These are phyloP conservation scores for Rhombomys opimus DNA, from an alignment of 2,113 vertebrate species.

Conservation along the genomic window DNA sequence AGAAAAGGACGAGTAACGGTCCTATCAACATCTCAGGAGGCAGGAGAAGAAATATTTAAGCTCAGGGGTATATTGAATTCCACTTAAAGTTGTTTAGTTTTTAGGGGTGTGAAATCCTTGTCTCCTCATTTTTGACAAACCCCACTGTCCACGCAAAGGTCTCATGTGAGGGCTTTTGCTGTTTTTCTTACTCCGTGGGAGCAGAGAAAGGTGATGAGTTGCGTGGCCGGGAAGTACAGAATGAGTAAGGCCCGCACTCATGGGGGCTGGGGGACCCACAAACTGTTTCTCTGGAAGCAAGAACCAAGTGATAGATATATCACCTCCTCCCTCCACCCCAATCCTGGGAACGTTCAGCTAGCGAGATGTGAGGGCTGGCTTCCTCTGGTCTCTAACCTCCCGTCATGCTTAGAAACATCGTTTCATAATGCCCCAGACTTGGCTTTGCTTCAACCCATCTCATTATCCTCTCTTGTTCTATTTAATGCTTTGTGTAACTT, in stretches of 20 bases:
- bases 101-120: background rate
- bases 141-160: background rate
- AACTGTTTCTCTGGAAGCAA: background rate
- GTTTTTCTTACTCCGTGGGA: constrained; percentile 24
- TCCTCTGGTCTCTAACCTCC: background rate
- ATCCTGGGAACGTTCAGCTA: background rate
- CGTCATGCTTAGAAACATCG: background rate
- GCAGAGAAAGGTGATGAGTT: background rate
- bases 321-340: background rate
- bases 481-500: background rate
- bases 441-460: background rate
- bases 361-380: background rate
- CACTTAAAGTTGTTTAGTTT: constrained; percentile 14
- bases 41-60: constrained; percentile 8
- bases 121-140: constrained; percentile 45
- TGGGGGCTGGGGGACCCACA: background rate
- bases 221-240: background rate
- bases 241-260: background rate
- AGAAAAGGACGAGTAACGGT: background rate
- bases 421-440: background rate
- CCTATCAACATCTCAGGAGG: background rate
- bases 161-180: constrained; percentile 14
- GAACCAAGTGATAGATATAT: background rate
- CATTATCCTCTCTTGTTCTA: background rate
- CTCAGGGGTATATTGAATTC: background rate